These are phyloP conservation scores for Planiliza haematocheilus DNA, from an alignment of 2,113 vertebrate genomes.

Conservation along the genomic window DNA sequence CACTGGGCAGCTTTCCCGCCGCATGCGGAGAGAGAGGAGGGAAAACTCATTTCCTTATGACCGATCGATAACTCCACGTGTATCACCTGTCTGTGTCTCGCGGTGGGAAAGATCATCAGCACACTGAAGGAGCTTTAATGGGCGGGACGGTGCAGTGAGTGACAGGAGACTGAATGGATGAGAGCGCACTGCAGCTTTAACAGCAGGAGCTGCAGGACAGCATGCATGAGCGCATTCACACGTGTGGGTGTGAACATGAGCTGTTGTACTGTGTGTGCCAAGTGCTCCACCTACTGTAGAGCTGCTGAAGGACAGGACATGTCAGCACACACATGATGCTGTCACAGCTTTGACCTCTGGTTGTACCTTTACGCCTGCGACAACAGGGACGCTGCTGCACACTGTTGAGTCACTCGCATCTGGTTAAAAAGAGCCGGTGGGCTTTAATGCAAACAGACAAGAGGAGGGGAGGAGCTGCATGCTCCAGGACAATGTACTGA, in stretches of 20 bases:
- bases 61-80: conserved; percentile 61
- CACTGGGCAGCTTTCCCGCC: conserved; percentile 44
- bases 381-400: conserved; percentile 32
- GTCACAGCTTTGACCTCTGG: conserved; percentile 47
- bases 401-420: conserved; percentile 7
- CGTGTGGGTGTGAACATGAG: conserved; percentile 51
- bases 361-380: conserved; percentile 39
- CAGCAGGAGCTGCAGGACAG: conserved; percentile 47
- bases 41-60: conserved; percentile 60
- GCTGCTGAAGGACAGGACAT: not conserved
- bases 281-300: conserved; percentile 75
- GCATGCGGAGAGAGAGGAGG: conserved; percentile 13
- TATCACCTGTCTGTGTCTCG: conserved; percentile 28
- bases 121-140: conserved; percentile 29
- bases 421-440: not conserved
- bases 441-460: conserved; percentile 26
- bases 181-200: conserved; percentile 49
- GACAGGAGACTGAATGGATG: conserved; percentile 20
- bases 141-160: conserved; percentile 20
- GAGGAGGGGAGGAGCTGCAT: not conserved
- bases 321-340: conserved; percentile 17
- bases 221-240: conserved; percentile 43
- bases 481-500: not conserved
- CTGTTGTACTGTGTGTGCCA: conserved; percentile 19
- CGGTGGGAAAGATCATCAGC: conserved; percentile 42